Conservation (phyloP, 2,797 vertebrate species). For the Ciconia nigra region DNA sequence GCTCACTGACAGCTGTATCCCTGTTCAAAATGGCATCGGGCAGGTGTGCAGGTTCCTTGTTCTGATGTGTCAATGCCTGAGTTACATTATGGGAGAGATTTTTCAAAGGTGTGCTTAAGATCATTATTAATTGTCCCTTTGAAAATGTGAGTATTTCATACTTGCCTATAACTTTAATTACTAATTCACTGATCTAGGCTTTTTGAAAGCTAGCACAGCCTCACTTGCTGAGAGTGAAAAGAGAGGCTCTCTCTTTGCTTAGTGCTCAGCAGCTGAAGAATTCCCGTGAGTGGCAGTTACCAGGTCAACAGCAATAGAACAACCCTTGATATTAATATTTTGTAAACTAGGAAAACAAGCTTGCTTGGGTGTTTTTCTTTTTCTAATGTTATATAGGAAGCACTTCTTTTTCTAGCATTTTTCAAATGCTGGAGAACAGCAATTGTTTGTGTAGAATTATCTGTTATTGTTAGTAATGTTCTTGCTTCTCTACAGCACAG, state of each 20-base stretch:
- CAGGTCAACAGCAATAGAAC: not conserved
- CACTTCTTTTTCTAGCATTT: not conserved
- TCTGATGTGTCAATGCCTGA: not conserved
- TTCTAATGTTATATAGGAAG: not conserved
- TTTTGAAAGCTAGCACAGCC: not conserved
- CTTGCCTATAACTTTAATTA: not conserved
- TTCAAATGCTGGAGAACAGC: not conserved
- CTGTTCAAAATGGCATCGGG: not conserved
- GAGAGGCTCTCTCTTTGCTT: not conserved
- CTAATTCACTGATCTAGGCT: not conserved
- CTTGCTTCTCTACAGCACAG: not conserved
- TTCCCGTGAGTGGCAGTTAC: not conserved
- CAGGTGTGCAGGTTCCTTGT: not conserved
- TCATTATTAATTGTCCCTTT: not conserved
- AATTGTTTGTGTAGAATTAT: not conserved
- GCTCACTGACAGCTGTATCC: not conserved
- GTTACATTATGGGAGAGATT: not conserved
- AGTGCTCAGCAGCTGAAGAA: not conserved
- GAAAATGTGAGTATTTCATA: not conserved
- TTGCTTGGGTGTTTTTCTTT: not conserved
- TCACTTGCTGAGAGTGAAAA: not conserved
- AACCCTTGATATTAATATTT: not conserved
- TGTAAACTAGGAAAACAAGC: not conserved
- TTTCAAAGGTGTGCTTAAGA: not conserved
- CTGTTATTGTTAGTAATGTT: not conserved